Conservation (phyloP, 2,113 vertebrate genomes). For the Malurus melanocephalus region DNA sequence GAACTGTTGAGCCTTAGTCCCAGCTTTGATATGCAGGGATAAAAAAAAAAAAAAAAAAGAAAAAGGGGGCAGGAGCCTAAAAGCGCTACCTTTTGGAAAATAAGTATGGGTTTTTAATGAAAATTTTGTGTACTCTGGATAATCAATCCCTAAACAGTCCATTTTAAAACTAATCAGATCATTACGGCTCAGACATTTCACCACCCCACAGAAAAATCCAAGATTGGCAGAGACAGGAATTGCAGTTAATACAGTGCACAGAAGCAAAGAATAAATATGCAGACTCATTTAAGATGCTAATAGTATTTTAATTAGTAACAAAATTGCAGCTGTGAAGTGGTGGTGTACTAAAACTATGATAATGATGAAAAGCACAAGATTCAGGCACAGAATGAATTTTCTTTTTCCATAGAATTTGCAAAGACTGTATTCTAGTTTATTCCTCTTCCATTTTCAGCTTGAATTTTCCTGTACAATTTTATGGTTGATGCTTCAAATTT, state of each 20-base stretch:
- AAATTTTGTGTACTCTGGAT: not conserved
- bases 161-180: not conserved
- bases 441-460: not conserved
- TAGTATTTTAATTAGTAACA: not conserved
- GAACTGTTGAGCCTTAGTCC: not conserved
- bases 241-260: not conserved
- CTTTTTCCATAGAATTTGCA: not conserved
- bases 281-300: not conserved
- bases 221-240: not conserved
- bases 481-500: not conserved
- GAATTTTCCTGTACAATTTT: not conserved
- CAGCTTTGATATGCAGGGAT: not conserved
- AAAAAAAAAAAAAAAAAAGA: fast-evolving
- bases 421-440: not conserved
- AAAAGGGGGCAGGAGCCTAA: not conserved
- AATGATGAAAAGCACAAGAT: not conserved
- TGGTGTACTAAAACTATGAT: not conserved
- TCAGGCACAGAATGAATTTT: not conserved
- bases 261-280: fast-evolving
- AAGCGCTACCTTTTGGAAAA: not conserved
- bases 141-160: not conserved
- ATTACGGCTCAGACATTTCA: not conserved
- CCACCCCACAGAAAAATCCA: not conserved
- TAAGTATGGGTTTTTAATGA: fast-evolving
- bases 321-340: not conserved